Evolutionary conservation across 2,113 vertebrate species (phyloP).

Genomic region (Protobothrops flavoviridis): DNA sequence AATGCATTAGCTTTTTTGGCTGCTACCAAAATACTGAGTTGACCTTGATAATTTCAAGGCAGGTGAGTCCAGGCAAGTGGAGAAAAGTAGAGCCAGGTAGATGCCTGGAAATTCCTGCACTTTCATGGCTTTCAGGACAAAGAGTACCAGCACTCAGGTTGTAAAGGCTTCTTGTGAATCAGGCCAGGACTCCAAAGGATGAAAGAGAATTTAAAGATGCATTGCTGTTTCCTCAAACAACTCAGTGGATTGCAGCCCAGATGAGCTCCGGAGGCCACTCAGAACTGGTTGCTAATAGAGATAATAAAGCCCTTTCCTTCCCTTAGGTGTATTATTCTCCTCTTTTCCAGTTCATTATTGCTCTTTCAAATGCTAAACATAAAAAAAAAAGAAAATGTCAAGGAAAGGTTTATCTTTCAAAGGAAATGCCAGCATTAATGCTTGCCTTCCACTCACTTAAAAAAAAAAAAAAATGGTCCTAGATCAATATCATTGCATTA

Average conservation of each 20-base stretch:
- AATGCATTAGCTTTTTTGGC: background rate
- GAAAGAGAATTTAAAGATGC: background rate
- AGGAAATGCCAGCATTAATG: slow-evolving; percentile 51
- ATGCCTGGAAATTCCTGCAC: background rate
- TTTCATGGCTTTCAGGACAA: background rate
- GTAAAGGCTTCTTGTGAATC: background rate
- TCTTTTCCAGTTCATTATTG: slow-evolving; percentile 30
- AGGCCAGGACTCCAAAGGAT: slow-evolving; percentile 16
- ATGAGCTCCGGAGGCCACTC: background rate
- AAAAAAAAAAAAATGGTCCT: slow-evolving; percentile 33
- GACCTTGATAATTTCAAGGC: background rate
- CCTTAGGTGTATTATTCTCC: slow-evolving; percentile 5
- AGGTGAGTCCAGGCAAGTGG: background rate
- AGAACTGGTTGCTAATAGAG: slow-evolving; percentile 12
- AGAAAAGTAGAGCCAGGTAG: background rate
- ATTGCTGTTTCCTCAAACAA: background rate
- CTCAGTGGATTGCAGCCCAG: background rate
- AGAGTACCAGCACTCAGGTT: background rate
- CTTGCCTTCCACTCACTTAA: slow-evolving; percentile 41
- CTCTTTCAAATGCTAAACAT: slow-evolving; percentile 36
- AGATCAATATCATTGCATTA: slow-evolving; percentile 49
- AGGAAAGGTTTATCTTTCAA: slow-evolving; percentile 50
- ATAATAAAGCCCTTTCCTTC: slow-evolving; percentile 27
- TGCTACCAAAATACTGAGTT: background rate
- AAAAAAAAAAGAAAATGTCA: slow-evolving; percentile 50